Evolutionary conservation across 2,797 vertebrate species (phyloP).

Genomic region (Enteromius thamalakanensis): DNA sequence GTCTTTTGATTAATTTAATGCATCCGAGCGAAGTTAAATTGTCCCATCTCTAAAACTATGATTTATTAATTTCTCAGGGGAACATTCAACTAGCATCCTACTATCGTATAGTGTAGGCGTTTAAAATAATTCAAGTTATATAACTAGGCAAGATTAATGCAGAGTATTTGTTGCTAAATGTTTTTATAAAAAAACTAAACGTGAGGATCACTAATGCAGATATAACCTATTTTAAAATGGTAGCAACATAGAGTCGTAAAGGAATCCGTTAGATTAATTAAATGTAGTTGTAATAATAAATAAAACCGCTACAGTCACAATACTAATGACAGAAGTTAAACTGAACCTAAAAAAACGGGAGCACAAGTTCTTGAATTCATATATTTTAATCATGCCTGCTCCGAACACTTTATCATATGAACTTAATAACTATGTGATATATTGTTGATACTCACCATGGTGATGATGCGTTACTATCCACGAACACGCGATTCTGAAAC

Average conservation of each 20-base stretch:
- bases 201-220: neutral
- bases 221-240: neutral
- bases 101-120: neutral
- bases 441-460: constrained; percentile 36
- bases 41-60: neutral
- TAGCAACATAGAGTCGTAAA: neutral
- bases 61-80: neutral
- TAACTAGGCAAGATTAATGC: neutral
- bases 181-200: neutral
- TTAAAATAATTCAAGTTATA: neutral
- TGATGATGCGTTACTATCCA: constrained; percentile 14
- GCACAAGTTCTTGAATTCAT: neutral
- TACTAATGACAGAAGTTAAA: neutral
- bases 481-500: neutral
- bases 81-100: neutral
- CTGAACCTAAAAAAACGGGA: neutral
- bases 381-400: neutral
- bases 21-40: neutral
- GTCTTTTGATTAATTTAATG: neutral
- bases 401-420: neutral
- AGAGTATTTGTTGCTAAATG: neutral
- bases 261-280: neutral
- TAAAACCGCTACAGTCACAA: neutral
- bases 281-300: neutral
- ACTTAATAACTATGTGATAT: neutral